These are phyloP conservation scores for Thunnus albacares DNA, from an alignment of 2,797 vertebrate genomes.

Conservation along the genomic window DNA sequence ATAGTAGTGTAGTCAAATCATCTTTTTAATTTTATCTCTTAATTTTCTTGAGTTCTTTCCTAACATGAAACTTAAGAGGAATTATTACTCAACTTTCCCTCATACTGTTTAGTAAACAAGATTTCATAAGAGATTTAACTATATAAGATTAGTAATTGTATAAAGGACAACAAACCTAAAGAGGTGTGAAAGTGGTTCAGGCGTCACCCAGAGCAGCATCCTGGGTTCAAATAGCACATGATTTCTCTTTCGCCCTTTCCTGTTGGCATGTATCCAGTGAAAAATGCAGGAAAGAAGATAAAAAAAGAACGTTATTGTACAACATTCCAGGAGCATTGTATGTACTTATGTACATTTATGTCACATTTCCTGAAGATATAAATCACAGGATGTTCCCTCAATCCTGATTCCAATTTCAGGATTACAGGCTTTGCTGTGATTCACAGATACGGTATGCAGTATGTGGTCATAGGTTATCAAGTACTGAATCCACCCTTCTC, in stretches of 20 bases:
- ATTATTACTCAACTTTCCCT: neutral
- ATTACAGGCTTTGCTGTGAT: neutral
- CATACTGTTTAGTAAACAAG: rapidly evolving
- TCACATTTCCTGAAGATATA: neutral
- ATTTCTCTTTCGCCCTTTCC: neutral
- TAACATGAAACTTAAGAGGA: neutral
- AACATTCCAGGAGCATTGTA: no score
- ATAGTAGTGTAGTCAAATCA: no score
- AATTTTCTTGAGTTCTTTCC: slow-evolving; percentile 50
- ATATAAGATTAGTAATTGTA: neutral
- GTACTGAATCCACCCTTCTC: no score
- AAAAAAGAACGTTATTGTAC: no score
- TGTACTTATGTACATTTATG: no score
- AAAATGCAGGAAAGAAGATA: neutral
- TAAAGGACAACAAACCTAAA: neutral
- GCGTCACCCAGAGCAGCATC: no score
- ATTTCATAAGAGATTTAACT: neutral
- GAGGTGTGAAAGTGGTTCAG: no score
- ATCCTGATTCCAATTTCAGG: neutral
- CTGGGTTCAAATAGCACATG: no score
- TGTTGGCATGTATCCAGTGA: neutral
- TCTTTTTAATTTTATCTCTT: no score
- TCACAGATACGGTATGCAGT: no score
- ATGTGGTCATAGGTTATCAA: no score
- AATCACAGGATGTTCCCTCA: neutral